Evolutionary conservation across 2,888 invertebrate species (phyloP), one percentile per base, ranked within the genome.

Genomic region (Podotricha telesiphe): DNA sequence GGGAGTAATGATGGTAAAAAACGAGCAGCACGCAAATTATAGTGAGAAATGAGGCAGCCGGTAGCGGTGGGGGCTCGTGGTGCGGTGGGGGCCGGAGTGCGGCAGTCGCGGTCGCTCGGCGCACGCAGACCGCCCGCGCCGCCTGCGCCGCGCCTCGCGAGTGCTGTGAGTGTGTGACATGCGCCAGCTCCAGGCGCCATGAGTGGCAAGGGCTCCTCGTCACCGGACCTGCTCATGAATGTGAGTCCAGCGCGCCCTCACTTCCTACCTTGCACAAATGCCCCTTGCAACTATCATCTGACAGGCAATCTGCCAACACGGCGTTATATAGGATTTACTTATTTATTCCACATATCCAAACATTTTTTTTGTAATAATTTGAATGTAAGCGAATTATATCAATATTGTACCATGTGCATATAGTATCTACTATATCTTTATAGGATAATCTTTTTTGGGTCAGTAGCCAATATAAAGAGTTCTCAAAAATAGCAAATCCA

Each of bases 1-100:
- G 93, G 92, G 89, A 91, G 92, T 92, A 92, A 92, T 93, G 91
- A 93, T 91, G 90, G 90, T 92, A 91, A 93, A 93, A 93, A 93
- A 93, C 91, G 90, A 92, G 86, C 89, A 89, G 79, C 91, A 93
- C 93, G 93, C 92, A 93, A 93, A 93, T 93, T 93, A 93, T 91
- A 92, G 92, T 93, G 93, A 91, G 93, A 93, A 93, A 92, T 91
- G 91, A 90, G 91, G 89, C 90, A 91, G 90, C 89, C 91, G 92
- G 92, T 92, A 92, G 93, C 91, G 93, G 91, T 90, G 93, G 91
- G 92, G 93, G 88, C 85, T 79, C 78, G 77, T 77, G 77, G 82
- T 80, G 81, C 81, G 82, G 88, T 85, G 87, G 87, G 89, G 89
- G 83, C 85, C 79, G 75, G 78, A 79, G 81, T 81, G 84, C 89